A percentile compares a stretch with the other conserved stretches of the same genome.
phyloP scores from a whole-genome alignment of 1,140 invertebrate species.

The Hormaphis cornu region DNA sequence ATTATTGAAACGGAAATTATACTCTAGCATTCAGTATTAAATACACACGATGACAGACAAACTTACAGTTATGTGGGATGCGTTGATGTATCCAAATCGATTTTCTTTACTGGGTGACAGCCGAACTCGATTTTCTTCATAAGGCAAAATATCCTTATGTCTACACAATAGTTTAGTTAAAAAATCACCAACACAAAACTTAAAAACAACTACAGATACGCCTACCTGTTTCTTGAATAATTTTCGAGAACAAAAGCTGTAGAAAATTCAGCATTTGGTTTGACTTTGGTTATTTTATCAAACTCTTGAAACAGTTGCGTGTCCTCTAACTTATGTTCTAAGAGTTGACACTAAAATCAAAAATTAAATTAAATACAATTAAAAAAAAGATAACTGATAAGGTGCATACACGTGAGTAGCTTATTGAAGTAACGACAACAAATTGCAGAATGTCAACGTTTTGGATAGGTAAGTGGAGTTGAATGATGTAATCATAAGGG shows the following conservation, averaged over 20 bases:
- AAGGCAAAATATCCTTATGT: slow-evolving; percentile 69
- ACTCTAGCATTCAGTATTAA: not conserved
- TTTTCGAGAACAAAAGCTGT: slow-evolving; percentile 59
- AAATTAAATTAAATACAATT: slow-evolving; percentile 32
- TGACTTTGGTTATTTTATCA: slow-evolving; percentile 72
- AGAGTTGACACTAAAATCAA: slow-evolving; percentile 59
- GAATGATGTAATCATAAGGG: too few species aligned
- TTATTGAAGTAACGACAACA: too few species aligned
- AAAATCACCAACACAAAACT: not conserved
- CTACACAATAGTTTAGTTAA: slow-evolving; percentile 35
- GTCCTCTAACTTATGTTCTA: slow-evolving; percentile 70
- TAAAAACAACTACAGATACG: not conserved
- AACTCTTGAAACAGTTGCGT: slow-evolving; percentile 77
- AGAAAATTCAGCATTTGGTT: slow-evolving; percentile 55
- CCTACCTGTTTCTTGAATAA: slow-evolving; percentile 45
- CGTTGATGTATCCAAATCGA: slow-evolving; percentile 79
- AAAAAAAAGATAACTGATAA: too few species aligned
- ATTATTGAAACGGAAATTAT: not conserved
- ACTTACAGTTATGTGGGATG: slow-evolving; percentile 69
- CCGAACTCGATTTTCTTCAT: slow-evolving; percentile 75
- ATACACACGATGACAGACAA: not conserved
- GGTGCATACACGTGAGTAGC: too few species aligned
- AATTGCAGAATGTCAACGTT: too few species aligned
- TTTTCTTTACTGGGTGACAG: slow-evolving; percentile 68
- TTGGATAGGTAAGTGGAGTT: too few species aligned